phyloP scores from a whole-genome alignment of 2,797 vertebrate species.

The Bradypus variegatus region DNA sequence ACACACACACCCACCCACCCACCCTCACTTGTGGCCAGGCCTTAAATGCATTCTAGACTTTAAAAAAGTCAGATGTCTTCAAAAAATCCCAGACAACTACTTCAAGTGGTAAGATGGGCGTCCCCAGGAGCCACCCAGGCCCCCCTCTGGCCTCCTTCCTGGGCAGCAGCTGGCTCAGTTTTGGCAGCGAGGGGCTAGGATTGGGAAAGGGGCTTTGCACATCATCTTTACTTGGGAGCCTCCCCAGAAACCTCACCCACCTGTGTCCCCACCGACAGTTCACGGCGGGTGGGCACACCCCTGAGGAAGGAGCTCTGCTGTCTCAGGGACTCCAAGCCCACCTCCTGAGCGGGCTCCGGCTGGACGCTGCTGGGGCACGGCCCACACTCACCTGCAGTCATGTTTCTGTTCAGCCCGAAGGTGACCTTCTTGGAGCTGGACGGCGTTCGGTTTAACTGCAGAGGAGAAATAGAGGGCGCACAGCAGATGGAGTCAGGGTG shows the following conservation, averaged over 20 bases:
- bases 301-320: not conserved
- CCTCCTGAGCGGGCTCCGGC: not conserved
- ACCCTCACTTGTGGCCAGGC: not conserved
- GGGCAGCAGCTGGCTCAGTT: not conserved
- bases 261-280: no score
- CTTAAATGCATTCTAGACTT: not conserved
- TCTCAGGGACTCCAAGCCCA: not conserved
- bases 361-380: accelerated
- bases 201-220: not conserved
- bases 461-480: slow-evolving; percentile 17
- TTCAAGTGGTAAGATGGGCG: not conserved
- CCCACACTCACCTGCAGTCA: slow-evolving; percentile 82
- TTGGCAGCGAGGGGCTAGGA: no score
- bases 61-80: not conserved
- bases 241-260: not conserved
- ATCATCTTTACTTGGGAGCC: no score
- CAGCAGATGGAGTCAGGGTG: accelerated
- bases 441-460: slow-evolving; percentile 68
- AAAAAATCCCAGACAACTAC: not conserved
- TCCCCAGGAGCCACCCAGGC: no score
- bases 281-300: no score
- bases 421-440: slow-evolving; percentile 88
- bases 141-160: no score
- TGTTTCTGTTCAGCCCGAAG: slow-evolving; percentile 92
- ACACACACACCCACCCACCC: accelerated